Evolutionary conservation across 2,888 invertebrate genomes (phyloP).

Genomic region (Choristoneura rosaceana): DNA sequence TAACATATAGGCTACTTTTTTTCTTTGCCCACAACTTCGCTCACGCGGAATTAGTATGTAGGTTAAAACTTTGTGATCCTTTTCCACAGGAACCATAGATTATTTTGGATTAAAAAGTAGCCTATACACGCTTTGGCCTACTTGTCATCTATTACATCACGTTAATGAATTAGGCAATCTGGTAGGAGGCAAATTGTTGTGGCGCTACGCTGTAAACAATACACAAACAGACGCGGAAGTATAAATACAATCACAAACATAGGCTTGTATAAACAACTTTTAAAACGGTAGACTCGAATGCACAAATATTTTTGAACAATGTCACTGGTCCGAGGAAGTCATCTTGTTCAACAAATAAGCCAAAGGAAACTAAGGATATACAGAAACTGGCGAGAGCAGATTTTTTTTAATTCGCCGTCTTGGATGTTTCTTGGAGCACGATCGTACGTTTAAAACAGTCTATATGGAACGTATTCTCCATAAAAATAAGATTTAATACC

Average conservation of each 20-base stretch:
- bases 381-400: constrained; percentile 36
- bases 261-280: constrained; percentile 50
- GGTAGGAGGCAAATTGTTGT: no score
- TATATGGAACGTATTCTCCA: no score
- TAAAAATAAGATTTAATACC: no score
- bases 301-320: constrained; percentile 77
- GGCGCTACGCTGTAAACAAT: neutral
- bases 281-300: constrained; percentile 59
- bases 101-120: no score
- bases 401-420: neutral
- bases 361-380: constrained; percentile 60
- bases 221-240: neutral
- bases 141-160: no score
- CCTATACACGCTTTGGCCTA: no score
- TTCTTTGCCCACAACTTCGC: no score
- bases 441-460: neutral
- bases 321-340: constrained; percentile 75
- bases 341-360: constrained; percentile 78
- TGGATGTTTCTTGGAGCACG: neutral
- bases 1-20: no score
- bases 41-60: no score
- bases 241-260: constrained; percentile 41
- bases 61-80: no score
- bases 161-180: no score
- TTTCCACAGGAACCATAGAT: no score